Conservation (phyloP, 1,140 invertebrate genomes). For the Scylla paramamosain region DNA sequence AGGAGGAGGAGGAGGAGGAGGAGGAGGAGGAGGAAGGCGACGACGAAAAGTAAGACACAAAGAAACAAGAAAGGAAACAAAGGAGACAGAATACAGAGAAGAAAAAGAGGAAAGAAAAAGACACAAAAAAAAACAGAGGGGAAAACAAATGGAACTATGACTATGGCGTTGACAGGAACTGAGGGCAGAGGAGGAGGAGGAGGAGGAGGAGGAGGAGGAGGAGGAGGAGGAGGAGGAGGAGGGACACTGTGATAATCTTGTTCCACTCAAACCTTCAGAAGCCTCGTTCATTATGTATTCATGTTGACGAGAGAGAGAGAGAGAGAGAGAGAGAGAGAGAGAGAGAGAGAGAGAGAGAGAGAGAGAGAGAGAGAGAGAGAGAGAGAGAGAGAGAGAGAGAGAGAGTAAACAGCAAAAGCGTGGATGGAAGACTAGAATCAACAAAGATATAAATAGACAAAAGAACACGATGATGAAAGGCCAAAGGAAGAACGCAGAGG, state of each 20-base stretch:
- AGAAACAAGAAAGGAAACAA: too few relatives aligned
- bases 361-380: background rate
- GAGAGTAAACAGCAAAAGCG: too few relatives aligned
- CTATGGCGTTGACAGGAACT: background rate
- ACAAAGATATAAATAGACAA: background rate
- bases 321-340: slow-evolving; percentile 20
- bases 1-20: too few relatives aligned
- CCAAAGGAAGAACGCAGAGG: background rate
- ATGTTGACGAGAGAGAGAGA: background rate
- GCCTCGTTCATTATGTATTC: too few relatives aligned
- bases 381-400: background rate
- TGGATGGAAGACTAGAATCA: too few relatives aligned
- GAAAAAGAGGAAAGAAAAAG: background rate
- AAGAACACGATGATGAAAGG: background rate
- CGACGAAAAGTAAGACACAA: too few relatives aligned
- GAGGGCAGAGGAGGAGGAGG: background rate
- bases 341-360: slow-evolving; percentile 20
- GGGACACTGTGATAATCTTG: background rate
- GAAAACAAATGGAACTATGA: background rate
- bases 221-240: slow-evolving; percentile 37
- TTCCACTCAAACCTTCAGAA: background rate
- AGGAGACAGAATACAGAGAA: background rate
- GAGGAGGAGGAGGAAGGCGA: too few relatives aligned
- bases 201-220: background rate
- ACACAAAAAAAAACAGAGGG: background rate